Conservation (phyloP, 2,888 invertebrate species). For the Ophioninae sp. region DNA sequence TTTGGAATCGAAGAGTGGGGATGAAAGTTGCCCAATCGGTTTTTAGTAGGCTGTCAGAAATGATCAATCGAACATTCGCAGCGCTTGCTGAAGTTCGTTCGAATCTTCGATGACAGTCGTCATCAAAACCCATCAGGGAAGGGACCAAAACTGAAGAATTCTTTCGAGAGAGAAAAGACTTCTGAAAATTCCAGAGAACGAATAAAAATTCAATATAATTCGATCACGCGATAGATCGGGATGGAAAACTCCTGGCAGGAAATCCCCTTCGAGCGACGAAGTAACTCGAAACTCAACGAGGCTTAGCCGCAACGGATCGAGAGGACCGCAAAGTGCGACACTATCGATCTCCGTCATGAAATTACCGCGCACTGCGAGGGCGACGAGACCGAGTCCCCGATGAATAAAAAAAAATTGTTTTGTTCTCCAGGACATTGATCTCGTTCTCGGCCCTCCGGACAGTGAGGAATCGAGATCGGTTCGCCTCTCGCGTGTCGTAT, state of each 20-base stretch:
- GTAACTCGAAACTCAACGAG: slow-evolving; percentile 64
- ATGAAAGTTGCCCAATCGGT: slow-evolving; percentile 14
- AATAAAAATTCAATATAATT: no score
- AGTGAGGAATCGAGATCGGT: slow-evolving; percentile 23
- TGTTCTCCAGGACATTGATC: background rate
- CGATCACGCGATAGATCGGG: slow-evolving; percentile 21
- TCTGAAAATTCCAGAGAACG: no score
- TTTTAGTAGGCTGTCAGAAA: slow-evolving; percentile 7
- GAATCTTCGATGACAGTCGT: no score
- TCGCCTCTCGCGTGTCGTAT: slow-evolving; percentile 6
- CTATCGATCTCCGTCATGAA: slow-evolving; percentile 66
- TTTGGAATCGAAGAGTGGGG: slow-evolving; percentile 19
- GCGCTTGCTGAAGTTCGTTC: no score
- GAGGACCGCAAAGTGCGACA: slow-evolving; percentile 68
- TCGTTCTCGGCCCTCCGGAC: background rate
- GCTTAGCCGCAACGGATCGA: slow-evolving; percentile 47
- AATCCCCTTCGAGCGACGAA: slow-evolving; percentile 50
- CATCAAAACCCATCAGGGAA: no score
- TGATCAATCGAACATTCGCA: slow-evolving; percentile 2
- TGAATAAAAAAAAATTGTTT: background rate
- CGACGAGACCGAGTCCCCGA: slow-evolving; percentile 6
- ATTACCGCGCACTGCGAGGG: slow-evolving; percentile 62
- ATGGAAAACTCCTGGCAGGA: slow-evolving; percentile 30
- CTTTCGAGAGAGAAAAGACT: no score
- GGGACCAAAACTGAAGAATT: no score